Evolutionary conservation across 2,888 invertebrate species (phyloP), one percentile per base, ranked within the genome.

Genomic region (Electrophaes corylata): DNA sequence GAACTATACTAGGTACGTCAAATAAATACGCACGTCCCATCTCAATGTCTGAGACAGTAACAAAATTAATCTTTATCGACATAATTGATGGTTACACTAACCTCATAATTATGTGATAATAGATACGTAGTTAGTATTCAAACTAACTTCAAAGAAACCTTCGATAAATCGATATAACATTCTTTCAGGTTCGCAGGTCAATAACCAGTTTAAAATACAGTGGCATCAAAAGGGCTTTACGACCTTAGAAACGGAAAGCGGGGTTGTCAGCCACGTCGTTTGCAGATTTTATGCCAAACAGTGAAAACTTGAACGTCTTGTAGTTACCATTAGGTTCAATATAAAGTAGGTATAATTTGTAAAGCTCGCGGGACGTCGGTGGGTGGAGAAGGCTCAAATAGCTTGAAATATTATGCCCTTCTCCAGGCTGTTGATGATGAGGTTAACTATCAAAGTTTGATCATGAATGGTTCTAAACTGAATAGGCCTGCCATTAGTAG

Each of bases 401-500:
- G n/a, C n/a, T n/a, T n/a, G n/a, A n/a, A n/a, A n/a, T n/a, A n/a
- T n/a, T n/a, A n/a, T n/a, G n/a, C n/a, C n/a, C n/a, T n/a, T n/a
- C n/a, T n/a, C n/a, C n/a, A n/a, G n/a, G n/a, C n/a, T n/a, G n/a
- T n/a, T n/a, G n/a, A n/a, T n/a, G n/a, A 29, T 2, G n/a, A 31
- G 31, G 31, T 31, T 31, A 31, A 11, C 10, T 19, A 41, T 33
- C 16, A 14, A 20, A 20, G 31, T 40, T 29, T 10, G 19, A 26
- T 26, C 11, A 45, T 52, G 44, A 14, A 39, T 31, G 14, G 37
- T 35, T n/a, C n/a, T 4, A 4, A 51, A 11, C 47, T 54, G 49
- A 54, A 54, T 50, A 23, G 35, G 16, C 14, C 26, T 29, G 29
- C n/a, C 16, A 31, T 20, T 35, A 40, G 37, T 43, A 40, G 53